These are phyloP conservation scores for Lanius collurio DNA, from an alignment of 2,113 vertebrate species.

Conservation along the genomic window DNA sequence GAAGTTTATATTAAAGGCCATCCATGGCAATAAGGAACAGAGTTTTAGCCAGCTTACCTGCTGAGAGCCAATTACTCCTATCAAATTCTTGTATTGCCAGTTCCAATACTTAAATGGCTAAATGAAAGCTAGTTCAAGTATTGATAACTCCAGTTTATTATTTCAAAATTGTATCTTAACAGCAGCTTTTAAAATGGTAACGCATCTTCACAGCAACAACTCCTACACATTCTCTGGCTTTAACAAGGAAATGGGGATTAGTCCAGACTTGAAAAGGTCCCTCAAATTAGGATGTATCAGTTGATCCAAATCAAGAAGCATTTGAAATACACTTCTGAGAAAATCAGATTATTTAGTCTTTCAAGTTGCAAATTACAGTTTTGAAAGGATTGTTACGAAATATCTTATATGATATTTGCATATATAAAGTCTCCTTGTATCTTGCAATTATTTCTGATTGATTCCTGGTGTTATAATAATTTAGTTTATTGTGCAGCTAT, in stretches of 20 bases:
- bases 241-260: not conserved
- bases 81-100: not conserved
- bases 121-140: not conserved
- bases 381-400: not conserved
- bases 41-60: not conserved
- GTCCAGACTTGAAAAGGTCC: not conserved
- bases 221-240: not conserved
- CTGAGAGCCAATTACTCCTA: not conserved
- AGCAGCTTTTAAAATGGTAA: not conserved
- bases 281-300: not conserved
- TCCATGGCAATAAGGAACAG: not conserved
- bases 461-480: not conserved
- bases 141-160: not conserved
- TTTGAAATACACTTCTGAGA: not conserved
- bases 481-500: not conserved
- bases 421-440: not conserved
- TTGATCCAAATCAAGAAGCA: not conserved
- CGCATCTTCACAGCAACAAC: not conserved
- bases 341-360: constrained; percentile 28
- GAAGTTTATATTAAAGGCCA: not conserved
- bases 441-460: not conserved
- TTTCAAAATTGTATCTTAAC: not conserved
- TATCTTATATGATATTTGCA: not conserved
- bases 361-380: not conserved
- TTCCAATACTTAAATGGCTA: not conserved